Conservation (phyloP, 2,888 invertebrate genomes). For the Cyclophora albipunctata region DNA sequence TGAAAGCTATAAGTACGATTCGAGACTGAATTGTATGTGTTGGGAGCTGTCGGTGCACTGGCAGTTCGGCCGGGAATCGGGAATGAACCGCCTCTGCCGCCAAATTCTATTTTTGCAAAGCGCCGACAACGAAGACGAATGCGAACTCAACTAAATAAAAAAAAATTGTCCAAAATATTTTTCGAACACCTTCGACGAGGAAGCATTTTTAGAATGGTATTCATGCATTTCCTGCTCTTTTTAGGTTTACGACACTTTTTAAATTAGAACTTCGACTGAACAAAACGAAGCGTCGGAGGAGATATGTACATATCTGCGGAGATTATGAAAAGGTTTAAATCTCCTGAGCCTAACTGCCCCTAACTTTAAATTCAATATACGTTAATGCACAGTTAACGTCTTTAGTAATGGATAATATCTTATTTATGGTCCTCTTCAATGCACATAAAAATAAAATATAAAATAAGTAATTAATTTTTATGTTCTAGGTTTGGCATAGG, state of each 20-base stretch:
- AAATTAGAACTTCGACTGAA: background rate
- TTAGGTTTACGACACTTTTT: background rate
- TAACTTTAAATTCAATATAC: background rate
- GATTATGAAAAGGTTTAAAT: no score
- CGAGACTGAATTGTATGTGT: constrained; percentile 46
- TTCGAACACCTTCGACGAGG: constrained; percentile 25
- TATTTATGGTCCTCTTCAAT: constrained; percentile 43
- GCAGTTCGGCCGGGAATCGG: constrained; percentile 55
- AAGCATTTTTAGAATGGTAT: constrained; percentile 23
- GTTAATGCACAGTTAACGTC: constrained; percentile 27
- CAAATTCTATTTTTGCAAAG: constrained; percentile 74
- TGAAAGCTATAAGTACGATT: constrained; percentile 15
- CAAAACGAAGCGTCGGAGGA: background rate
- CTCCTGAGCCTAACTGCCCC: background rate
- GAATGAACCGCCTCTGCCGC: constrained; percentile 62
- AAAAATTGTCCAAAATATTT: constrained; percentile 47
- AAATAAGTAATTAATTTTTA: constrained; percentile 49
- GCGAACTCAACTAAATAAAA: constrained; percentile 56
- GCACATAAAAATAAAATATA: constrained; percentile 36
- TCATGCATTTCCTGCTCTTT: constrained; percentile 16
- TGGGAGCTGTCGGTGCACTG: constrained; percentile 62
- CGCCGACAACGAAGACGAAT: constrained; percentile 63
- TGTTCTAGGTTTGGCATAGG: constrained; percentile 20
- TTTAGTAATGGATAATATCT: constrained; percentile 45
- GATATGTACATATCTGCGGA: no score